Evolutionary conservation across 2,797 vertebrate genomes (phyloP).

Genomic region (Alectoris magna): DNA sequence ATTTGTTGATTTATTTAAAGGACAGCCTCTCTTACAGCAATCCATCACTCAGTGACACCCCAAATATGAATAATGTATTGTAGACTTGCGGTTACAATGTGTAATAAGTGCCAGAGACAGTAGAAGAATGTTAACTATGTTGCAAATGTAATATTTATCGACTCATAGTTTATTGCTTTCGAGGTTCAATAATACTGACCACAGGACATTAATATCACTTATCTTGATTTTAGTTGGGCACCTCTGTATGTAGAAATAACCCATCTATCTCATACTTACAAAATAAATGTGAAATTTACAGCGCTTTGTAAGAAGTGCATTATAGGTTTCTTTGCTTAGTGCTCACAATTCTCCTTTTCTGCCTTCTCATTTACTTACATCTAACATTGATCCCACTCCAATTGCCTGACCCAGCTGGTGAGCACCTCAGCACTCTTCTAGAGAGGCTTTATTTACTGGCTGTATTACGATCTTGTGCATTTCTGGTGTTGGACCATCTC

Average conservation of each 20-base stretch:
- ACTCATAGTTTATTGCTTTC: slow-evolving; percentile 88
- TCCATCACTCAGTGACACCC: slow-evolving; percentile 97
- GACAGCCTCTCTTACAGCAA: slow-evolving; percentile 98
- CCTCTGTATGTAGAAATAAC: slow-evolving; percentile 80
- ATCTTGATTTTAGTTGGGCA: slow-evolving; percentile 80
- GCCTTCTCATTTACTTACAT: slow-evolving; percentile 12
- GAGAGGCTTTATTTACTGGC: neutral
- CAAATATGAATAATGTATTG: slow-evolving; percentile 99
- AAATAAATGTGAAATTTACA: slow-evolving; percentile 81
- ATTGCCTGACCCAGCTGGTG: neutral
- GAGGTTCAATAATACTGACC: slow-evolving; percentile 89
- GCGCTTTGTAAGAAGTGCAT: slow-evolving; percentile 50
- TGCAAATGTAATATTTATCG: slow-evolving; percentile 88
- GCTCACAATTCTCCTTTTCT: slow-evolving; percentile 24
- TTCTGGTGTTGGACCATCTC: neutral
- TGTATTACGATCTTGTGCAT: neutral
- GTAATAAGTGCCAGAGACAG: slow-evolving; percentile 91
- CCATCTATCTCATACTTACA: slow-evolving; percentile 75
- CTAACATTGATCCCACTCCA: neutral
- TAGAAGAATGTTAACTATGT: slow-evolving; percentile 87
- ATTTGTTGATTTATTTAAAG: slow-evolving; percentile 99
- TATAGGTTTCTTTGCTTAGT: slow-evolving; percentile 49
- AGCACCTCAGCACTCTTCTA: slow-evolving; percentile 2
- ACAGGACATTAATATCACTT: slow-evolving; percentile 90
- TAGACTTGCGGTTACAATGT: slow-evolving; percentile 95